These are phyloP conservation scores for Orbicella faveolata DNA, from an alignment of 64 coral and sea anemone genomes.

Conservation along the genomic window DNA sequence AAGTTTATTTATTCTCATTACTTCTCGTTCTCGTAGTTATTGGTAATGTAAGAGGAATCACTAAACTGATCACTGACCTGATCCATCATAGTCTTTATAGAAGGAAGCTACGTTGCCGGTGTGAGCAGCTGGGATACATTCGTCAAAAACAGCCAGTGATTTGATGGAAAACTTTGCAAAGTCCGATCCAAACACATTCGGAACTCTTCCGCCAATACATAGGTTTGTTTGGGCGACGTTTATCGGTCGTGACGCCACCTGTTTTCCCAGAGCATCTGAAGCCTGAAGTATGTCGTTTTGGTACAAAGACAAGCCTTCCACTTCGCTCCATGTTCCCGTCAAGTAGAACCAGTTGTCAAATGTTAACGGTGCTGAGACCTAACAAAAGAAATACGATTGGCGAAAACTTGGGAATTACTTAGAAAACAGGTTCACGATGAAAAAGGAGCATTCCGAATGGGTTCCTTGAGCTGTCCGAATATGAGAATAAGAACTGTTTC, in stretches of 20 bases:
- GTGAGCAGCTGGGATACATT: conserved; percentile 54
- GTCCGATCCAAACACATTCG: conserved; percentile 58
- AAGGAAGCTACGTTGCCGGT: conserved; percentile 34
- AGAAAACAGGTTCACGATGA: neutral
- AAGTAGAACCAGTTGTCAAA: conserved; percentile 65
- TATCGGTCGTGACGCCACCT: conserved; percentile 14
- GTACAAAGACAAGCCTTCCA: conserved; percentile 75
- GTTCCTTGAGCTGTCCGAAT: too few species aligned
- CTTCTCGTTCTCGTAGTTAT: too few species aligned
- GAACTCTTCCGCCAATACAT: conserved; percentile 70
- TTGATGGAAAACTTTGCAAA: conserved; percentile 75
- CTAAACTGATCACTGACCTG: neutral
- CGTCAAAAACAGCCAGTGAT: conserved; percentile 78
- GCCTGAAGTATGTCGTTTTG: conserved; percentile 47
- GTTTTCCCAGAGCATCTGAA: conserved; percentile 29
- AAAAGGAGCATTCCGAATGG: too few species aligned
- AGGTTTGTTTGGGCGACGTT: conserved; percentile 73
- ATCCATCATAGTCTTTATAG: conserved; percentile 41
- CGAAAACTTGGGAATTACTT: neutral
- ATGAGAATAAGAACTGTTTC: too few species aligned
- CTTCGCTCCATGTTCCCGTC: conserved; percentile 61
- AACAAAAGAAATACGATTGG: neutral
- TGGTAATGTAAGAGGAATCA: too few species aligned
- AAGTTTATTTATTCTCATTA: too few species aligned
- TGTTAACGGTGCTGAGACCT: conserved; percentile 44